Base-by-base conservation (phyloP, 2,888 invertebrate species). In the Halictus ligatus region DNA sequence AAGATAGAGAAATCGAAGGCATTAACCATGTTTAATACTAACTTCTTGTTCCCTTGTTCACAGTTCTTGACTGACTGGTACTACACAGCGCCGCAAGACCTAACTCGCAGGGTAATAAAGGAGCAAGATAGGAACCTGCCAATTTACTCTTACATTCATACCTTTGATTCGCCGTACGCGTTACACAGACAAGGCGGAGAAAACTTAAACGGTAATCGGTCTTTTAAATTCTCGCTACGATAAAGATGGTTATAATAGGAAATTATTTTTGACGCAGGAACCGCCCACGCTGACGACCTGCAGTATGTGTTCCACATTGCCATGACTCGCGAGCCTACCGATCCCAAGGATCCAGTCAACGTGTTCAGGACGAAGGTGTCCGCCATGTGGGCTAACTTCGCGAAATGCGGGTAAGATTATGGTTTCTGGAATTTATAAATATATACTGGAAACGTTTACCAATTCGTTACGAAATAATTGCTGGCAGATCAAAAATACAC, bases 61-160 rank as follows among this genome's bases (percentile, higher is more conserved):
- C 46, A 72, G 72, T 46, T 72, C n/a, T n/a, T 72, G 46, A 46
- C 72, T 13, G 43, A 72, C 46, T 72, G 13, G n/a, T 46, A 46
- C 21, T 72, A 46, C 46, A 46, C 46, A 15, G 72, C 72, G 8
- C 72, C 72, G 2, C n/a, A 21, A 4, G 72, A 72, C 15, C 15
- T 72, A 7, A 72, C 72, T 8, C 43, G 72, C 7, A 72, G 46
- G 5, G 0, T 72, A 15, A 72, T 46, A 0, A 10, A 72, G 46
- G 10, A 46, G n/a, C 13, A 71, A 12, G 40, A 40, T 5, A 40
- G 46, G 0, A 13, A 46, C 46, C 7, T 43, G n/a, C 46, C 72
- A 13, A 15, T 72, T n/a, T 72, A 72, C 25, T 72, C 35, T 7
- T 72, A 72, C 7, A 12, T 25, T 6, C 15, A 15, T 0, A 25